phyloP scores from a whole-genome alignment of 2,888 invertebrate genomes.

The Pammene aurita region DNA sequence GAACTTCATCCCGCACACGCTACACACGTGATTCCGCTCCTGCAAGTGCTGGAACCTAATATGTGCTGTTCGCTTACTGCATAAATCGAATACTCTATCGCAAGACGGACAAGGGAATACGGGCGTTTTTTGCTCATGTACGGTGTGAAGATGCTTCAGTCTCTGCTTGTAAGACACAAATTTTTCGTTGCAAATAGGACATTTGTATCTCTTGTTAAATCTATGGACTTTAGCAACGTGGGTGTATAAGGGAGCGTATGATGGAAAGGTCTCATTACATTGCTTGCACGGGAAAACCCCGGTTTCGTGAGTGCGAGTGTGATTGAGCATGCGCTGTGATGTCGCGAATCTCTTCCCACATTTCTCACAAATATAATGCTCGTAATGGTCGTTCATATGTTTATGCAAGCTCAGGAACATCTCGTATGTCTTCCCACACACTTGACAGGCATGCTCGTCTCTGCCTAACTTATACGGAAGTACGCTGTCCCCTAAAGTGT shows the following conservation, averaged over 20 bases:
- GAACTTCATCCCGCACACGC: conserved; percentile 80
- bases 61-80: conserved; percentile 73
- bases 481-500: conserved; percentile 68
- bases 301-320: conserved; percentile 68
- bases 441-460: conserved; percentile 70
- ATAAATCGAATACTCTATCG: conserved; percentile 71
- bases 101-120: conserved; percentile 74
- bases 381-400: conserved; percentile 78
- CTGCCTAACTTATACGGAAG: conserved; percentile 73
- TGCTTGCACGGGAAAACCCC: conserved; percentile 71
- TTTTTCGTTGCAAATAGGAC: conserved; percentile 76
- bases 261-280: conserved; percentile 66
- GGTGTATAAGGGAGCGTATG: conserved; percentile 67
- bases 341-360: conserved; percentile 76
- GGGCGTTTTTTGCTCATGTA: conserved; percentile 73
- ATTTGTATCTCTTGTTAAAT: conserved; percentile 73
- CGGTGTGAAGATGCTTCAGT: conserved; percentile 67
- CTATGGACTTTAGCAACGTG: conserved; percentile 71
- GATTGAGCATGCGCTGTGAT: conserved; percentile 72
- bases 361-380: conserved; percentile 76
- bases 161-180: conserved; percentile 74
- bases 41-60: conserved; percentile 73
- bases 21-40: conserved; percentile 77
- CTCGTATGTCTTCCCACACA: conserved; percentile 74
- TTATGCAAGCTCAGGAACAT: conserved; percentile 75